A percentile compares a stretch with the other conserved stretches of the same genome.
These are phyloP conservation scores for Saccostrea cuccullata DNA, from an alignment of 1,140 invertebrate genomes.

Conservation along the genomic window DNA sequence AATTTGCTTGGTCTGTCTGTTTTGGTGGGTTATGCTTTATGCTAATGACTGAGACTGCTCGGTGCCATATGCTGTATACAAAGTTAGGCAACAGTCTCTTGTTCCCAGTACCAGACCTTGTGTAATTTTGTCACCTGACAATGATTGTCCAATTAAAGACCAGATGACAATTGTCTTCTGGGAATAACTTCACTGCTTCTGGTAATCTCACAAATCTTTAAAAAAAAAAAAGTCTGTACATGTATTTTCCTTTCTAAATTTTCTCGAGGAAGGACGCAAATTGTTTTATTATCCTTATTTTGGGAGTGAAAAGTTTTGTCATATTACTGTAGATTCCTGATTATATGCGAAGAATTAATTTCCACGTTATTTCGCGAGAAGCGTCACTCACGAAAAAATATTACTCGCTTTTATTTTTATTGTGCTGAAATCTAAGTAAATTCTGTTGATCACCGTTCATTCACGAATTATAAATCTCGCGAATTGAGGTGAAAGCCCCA, in stretches of 20 bases:
- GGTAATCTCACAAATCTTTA: not conserved
- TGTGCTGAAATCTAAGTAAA: too few species aligned
- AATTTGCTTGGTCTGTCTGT: not conserved
- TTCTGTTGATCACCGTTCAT: too few species aligned
- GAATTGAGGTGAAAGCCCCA: too few species aligned
- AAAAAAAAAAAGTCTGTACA: not conserved
- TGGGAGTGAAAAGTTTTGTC: too few species aligned
- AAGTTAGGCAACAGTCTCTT: not conserved
- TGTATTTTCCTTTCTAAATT: not conserved
- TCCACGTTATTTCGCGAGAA: too few species aligned
- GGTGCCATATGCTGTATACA: conserved; percentile 6
- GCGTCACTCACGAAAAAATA: too few species aligned
- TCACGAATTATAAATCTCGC: too few species aligned
- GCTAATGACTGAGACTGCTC: not conserved
- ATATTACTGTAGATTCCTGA: too few species aligned
- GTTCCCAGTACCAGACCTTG: not conserved
- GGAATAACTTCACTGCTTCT: not conserved
- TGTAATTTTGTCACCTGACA: not conserved
- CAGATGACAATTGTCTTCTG: conserved; percentile 26
- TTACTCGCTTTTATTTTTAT: too few species aligned
- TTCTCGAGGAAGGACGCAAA: not conserved
- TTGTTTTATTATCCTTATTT: conserved; percentile 14
- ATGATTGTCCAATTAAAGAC: not conserved
- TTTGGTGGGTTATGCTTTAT: not conserved
- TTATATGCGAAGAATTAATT: too few species aligned